Evolutionary conservation across 2,888 invertebrate genomes (phyloP), one percentile per base, ranked within the genome.

Genomic region (Microplitis deprimator): DNA sequence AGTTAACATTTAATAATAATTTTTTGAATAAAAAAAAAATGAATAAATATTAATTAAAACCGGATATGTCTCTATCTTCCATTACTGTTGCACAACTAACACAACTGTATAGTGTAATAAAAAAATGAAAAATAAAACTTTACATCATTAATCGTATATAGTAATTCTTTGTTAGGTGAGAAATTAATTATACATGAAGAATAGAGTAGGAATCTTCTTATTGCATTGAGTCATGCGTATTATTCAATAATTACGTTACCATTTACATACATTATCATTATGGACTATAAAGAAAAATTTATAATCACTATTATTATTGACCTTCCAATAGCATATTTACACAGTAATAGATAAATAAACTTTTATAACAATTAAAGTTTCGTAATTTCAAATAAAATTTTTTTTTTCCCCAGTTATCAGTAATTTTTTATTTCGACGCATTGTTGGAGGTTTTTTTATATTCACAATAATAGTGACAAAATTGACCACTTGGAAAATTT

Each of bases 131-230:
- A 65, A 77, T 77, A 61, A 64, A 68, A 77, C 41, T 77, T 77
- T 74, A 70, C 73, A 69, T 77, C 73, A 77, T 73, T 73, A 64
- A 77, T 73, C 67, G 29, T 76, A 5, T 68, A 61, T 50, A 16
- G 59, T 76, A 16, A 50, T 68, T 76, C 76, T 60, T 68, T 76
- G 20, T 50, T 65, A 50, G 20, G 76, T 76, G 76, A 76, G 72
- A 73, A 62, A 77, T 77, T 77, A 77, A 77, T 77, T 77, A 73
- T 64, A 68, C 61, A 41, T 50, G 10, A 13, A 50, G 50, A 13
- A 50, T 50, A 50, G 13, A 50, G 50, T 61, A 73, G 62, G 68
- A 74, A 74, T 60, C 67, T 60, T 68, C 67, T 68, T 68, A 39
- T 67, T 67, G 67, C 20, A 65, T 13, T 65, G 65, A 65, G 29